Conservation (phyloP, 1,140 invertebrate genomes). For the Copidosoma floridanum region DNA sequence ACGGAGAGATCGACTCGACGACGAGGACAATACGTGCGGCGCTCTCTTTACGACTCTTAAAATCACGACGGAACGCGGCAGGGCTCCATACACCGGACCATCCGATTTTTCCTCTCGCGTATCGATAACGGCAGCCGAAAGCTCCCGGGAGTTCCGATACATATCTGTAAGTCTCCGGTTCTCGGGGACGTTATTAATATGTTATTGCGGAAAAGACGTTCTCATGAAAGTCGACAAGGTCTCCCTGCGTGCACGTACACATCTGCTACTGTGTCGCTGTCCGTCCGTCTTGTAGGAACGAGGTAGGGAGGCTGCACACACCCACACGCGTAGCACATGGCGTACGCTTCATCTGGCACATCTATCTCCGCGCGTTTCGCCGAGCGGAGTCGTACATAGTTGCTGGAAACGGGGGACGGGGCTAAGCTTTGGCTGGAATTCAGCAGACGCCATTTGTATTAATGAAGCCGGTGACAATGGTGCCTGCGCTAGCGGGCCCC, state of each 20-base stretch:
- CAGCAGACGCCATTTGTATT: slow-evolving; percentile 59
- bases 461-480: slow-evolving; percentile 56
- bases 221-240: slow-evolving; percentile 58
- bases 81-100: slow-evolving; percentile 24
- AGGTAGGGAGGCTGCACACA: too few species aligned
- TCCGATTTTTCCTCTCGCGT: slow-evolving; percentile 30
- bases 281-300: too few species aligned
- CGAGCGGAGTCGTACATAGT: too few species aligned
- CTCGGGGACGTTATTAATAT: slow-evolving; percentile 55
- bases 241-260: background rate
- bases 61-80: slow-evolving; percentile 31
- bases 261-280: too few species aligned
- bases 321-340: too few species aligned
- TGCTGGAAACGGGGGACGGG: slow-evolving; percentile 7
- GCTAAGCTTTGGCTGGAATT: slow-evolving; percentile 46
- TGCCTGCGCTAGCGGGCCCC: slow-evolving; percentile 49
- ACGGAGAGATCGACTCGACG: too few species aligned
- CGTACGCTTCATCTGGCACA: too few species aligned
- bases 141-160: background rate
- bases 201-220: slow-evolving; percentile 56
- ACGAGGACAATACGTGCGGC: slow-evolving; percentile 40
- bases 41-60: slow-evolving; percentile 52
- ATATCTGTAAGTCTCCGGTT: background rate
- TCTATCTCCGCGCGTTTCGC: too few species aligned
- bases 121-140: too few species aligned